A percentile compares a stretch with the other conserved stretches of the same genome.
phyloP scores from a whole-genome alignment of 2,113 vertebrate genomes.

The Pongo abelii region DNA sequence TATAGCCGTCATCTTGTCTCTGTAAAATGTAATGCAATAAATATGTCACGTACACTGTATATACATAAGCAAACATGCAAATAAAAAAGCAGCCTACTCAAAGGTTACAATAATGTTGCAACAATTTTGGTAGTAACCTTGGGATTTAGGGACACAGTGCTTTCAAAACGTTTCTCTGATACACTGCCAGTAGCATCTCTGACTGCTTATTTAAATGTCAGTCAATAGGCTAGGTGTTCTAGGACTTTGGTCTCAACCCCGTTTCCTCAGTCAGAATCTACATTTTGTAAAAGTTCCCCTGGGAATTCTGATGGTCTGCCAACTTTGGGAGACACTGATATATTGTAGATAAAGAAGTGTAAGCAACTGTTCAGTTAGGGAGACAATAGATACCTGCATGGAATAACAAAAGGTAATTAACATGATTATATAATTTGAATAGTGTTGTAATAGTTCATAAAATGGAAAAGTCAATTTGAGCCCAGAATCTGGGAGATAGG shows the following conservation, averaged over 20 bases:
- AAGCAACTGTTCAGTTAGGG: neutral
- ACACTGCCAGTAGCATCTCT: neutral
- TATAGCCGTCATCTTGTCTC: neutral
- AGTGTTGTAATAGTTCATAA: neutral
- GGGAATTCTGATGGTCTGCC: neutral
- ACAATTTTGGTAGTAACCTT: neutral
- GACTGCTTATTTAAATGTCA: neutral
- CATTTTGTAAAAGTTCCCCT: neutral
- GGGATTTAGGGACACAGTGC: neutral
- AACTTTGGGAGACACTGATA: neutral
- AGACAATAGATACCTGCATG: neutral
- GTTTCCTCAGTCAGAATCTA: neutral
- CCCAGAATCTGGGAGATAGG: neutral
- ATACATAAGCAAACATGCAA: neutral
- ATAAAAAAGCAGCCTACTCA: neutral
- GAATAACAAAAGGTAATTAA: neutral
- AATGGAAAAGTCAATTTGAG: neutral
- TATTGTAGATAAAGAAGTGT: neutral
- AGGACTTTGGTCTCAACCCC: neutral
- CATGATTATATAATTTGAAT: neutral
- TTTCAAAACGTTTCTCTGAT: neutral
- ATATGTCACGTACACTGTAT: too few relatives aligned
- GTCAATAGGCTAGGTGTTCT: neutral
- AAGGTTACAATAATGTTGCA: neutral
- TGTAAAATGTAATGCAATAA: neutral